Evolutionary conservation across 2,797 vertebrate genomes (phyloP).

Genomic region (Leucoraja ocellata): DNA sequence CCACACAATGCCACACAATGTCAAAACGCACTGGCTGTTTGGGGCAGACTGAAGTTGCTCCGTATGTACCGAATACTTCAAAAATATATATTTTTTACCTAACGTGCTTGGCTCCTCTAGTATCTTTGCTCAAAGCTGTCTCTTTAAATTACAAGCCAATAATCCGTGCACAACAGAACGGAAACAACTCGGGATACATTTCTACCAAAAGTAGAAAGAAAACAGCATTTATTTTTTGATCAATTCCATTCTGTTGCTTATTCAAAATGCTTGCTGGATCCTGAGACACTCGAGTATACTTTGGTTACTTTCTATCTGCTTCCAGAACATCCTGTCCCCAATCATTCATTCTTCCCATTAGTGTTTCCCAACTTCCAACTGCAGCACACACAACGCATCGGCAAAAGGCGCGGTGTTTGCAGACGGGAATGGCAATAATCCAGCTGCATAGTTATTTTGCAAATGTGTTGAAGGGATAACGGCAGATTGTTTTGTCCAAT

Average conservation of each 20-base stretch:
- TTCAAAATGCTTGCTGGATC: background rate
- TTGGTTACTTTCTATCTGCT: conserved; percentile 8
- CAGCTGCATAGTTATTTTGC: background rate
- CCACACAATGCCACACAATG: background rate
- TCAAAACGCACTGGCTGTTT: background rate
- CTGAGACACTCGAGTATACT: background rate
- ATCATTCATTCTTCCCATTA: background rate
- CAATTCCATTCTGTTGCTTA: background rate
- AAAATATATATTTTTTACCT: background rate
- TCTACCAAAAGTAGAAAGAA: background rate
- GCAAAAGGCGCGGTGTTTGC: background rate
- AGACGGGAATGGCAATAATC: background rate
- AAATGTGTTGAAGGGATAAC: background rate
- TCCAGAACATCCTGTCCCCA: background rate
- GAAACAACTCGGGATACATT: background rate
- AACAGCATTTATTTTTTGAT: background rate
- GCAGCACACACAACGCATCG: background rate
- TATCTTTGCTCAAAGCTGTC: background rate
- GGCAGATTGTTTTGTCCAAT: background rate
- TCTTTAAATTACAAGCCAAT: background rate
- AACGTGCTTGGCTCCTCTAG: background rate
- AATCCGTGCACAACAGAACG: background rate
- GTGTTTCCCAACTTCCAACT: conserved; percentile 5
- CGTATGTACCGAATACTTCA: background rate
- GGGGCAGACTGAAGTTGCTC: background rate